Evolutionary conservation across 2,113 vertebrate genomes (phyloP), one percentile per base, ranked within the genome.

Genomic region (Corynorhinus townsendii): DNA sequence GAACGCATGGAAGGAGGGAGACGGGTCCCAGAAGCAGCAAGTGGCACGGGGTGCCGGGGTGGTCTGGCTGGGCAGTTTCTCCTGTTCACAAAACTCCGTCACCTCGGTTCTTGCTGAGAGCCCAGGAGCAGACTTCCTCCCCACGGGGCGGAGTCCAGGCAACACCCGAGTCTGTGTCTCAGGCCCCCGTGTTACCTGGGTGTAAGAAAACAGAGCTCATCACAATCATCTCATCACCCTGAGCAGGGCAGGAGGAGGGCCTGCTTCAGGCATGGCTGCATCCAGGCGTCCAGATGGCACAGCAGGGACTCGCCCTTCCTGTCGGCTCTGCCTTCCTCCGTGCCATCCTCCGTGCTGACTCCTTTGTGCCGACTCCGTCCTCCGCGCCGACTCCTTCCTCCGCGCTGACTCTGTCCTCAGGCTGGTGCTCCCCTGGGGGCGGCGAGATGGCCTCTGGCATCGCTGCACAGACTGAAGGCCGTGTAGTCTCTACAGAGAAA

Each of bases 121-220:
- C 20, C 24, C 62, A 4, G 1, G 15, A 82, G 20, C 33, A 75
- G 76, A 20, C 19, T n/a, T 75, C 38, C 16, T 66, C 68, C 76
- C 56, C 20, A 0, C 3, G 24, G 30, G 14, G 35, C 43, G 5
- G 33, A 47, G 24, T 49, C 47, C 11, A 7, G 73, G 69, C 28
- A 40, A 73, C n/a, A 40, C 47, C 38, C 20, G 19, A 12, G 26
- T n/a, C 72, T 79, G 20, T 52, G 19, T 72, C 64, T 64, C 35
- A 54, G 24, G 16, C 30, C 45, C 14, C 73, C 86, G 49, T 40
- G 11, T 38, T 35, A 45, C 38, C 35, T 35, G 35, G 3, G 0
- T 64, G n/a, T 71, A 5, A 38, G 71, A 54, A 85, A 33, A 72
- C 79, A 35, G 79, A 89, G n/a, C 11, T 89, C 33, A 79, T n/a